Evolutionary conservation across 2,113 vertebrate species (phyloP).

Genomic region (Chaetorhynchus papuensis): DNA sequence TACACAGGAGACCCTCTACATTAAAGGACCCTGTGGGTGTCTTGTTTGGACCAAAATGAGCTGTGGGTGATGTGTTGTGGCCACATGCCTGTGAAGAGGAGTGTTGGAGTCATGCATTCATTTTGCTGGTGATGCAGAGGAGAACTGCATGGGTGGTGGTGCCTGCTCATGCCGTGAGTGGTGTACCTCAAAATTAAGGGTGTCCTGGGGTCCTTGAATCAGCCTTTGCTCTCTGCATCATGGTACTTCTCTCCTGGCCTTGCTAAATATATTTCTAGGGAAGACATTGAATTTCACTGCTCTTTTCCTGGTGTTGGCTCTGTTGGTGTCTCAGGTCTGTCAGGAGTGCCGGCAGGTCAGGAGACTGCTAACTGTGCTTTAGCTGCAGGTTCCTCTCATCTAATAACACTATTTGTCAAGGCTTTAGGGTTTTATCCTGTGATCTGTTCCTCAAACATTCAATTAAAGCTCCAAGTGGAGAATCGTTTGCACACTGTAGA

Average conservation of each 20-base stretch:
- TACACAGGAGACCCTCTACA: neutral
- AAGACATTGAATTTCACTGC: neutral
- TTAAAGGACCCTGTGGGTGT: neutral
- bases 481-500: conserved; percentile 40
- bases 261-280: neutral
- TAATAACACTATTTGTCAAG: conserved; percentile 54
- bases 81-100: neutral
- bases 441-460: conserved; percentile 49
- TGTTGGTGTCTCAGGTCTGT: conserved; percentile 43
- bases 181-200: neutral
- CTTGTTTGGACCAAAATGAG: neutral
- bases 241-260: neutral
- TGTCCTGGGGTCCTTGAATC: neutral
- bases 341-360: neutral
- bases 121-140: neutral
- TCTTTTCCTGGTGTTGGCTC: neutral
- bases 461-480: conserved; percentile 48
- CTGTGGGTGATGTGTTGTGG: neutral
- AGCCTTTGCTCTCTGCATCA: neutral
- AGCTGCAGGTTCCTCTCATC: conserved; percentile 7
- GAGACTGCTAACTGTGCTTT: conserved; percentile 14
- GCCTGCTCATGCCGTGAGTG: neutral
- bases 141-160: neutral
- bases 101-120: neutral
- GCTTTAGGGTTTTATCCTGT: conserved; percentile 47